A percentile compares a stretch with the other conserved stretches of the same genome.
Conservation (phyloP, 1,140 invertebrate genomes). For the Ostrea denselamellosa region DNA sequence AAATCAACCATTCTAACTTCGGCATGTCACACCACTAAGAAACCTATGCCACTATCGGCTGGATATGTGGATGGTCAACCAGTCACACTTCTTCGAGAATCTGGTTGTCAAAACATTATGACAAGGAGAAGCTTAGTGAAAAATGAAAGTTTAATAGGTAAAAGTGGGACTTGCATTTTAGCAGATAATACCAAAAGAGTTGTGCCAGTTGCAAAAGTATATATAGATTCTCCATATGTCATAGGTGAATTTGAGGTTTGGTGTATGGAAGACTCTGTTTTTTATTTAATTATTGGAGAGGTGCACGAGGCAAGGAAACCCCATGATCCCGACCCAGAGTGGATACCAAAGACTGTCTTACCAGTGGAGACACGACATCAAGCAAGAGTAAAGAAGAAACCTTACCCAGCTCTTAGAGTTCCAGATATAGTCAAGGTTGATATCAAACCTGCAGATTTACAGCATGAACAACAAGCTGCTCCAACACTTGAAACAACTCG, state of each 20-base stretch:
- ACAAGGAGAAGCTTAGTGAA: background rate
- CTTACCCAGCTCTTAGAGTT: no score
- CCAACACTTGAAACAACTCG: no score
- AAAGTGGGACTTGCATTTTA: background rate
- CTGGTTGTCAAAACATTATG: background rate
- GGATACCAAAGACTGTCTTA: no score
- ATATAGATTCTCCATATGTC: background rate
- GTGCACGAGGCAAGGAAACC: no score
- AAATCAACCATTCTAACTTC: background rate
- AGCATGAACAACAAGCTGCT: no score
- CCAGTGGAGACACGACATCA: background rate
- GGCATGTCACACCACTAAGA: background rate
- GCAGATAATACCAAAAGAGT: background rate
- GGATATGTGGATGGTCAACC: background rate
- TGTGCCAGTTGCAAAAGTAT: background rate
- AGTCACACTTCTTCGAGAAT: background rate
- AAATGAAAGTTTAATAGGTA: background rate
- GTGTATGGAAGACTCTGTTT: background rate
- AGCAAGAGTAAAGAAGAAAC: no score
- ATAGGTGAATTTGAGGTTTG: background rate
- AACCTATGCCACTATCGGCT: background rate
- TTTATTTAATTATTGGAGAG: no score
- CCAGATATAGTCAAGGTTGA: no score
- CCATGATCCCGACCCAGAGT: no score
- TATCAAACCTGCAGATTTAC: no score